Conservation (phyloP, 2,888 invertebrate species). For the Eilema griseolum region DNA sequence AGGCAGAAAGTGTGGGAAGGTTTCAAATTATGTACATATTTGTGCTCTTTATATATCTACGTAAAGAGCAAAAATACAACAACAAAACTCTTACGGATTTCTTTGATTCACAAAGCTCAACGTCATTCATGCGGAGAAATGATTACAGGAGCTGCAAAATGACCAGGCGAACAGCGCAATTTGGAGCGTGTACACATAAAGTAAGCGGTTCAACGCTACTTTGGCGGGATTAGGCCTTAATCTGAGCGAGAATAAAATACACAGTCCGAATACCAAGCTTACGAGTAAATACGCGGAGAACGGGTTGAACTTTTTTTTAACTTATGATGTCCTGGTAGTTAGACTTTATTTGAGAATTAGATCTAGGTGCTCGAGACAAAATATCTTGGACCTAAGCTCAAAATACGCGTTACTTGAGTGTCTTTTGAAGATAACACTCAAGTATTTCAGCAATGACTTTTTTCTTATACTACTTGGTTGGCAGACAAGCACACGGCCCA, state of each 20-base stretch:
- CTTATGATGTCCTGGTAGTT: background rate
- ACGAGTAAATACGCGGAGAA: background rate
- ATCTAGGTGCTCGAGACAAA: background rate
- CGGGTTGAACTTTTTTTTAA: background rate
- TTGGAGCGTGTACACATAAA: constrained; percentile 43
- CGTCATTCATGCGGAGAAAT: background rate
- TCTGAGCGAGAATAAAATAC: constrained; percentile 30
- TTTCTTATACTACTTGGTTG: too few relatives aligned
- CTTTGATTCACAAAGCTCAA: background rate
- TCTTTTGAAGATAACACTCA: too few relatives aligned
- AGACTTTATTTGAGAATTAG: background rate
- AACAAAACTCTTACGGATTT: background rate
- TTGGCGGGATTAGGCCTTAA: constrained; percentile 43
- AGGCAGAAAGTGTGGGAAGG: too few relatives aligned
- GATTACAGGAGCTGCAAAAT: background rate
- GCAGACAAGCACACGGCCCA: too few relatives aligned
- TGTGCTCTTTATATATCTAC: too few relatives aligned
- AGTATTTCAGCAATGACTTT: too few relatives aligned
- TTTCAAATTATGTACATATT: too few relatives aligned
- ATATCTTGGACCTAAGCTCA: too few relatives aligned
- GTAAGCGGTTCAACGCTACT: constrained; percentile 49
- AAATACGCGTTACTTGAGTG: too few relatives aligned
- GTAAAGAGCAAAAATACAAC: background rate
- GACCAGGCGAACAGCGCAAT: constrained; percentile 40
- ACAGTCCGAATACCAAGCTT: constrained; percentile 25